Evolutionary conservation across 2,888 invertebrate genomes (phyloP), one percentile per base, ranked within the genome.

Genomic region (Drosophila formosana): DNA sequence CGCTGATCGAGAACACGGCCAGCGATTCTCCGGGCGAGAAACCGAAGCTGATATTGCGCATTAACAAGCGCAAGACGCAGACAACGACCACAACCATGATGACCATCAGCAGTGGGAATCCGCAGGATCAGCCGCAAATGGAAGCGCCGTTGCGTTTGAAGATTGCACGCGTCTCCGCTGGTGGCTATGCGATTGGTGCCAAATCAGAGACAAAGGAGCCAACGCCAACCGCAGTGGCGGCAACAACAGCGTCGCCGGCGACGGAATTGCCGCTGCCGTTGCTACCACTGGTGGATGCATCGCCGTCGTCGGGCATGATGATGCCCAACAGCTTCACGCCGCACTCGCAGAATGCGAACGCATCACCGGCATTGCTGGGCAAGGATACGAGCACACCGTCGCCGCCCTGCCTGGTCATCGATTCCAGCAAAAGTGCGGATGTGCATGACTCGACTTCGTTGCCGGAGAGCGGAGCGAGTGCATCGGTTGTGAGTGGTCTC

Each of bases 101-200:
- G n/a, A 57, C 60, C 34, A 60, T 18, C 30, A 56, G 9, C 58
- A 62, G 26, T 55, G 58, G 23, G 56, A 55, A 6, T 8, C 47
- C 26, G 13, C 62, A 46, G 46, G 57, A 65, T 26, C 74, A 65
- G 25, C 51, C 53, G 9, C 61, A 50, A 9, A 43, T 68, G 13
- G 78, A 72, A 53, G 95, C 96, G 37, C 97, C 97, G 11, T 96
- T 97, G 78, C 95, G 96, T 78, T 94, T 97, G 93, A 97, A 97
- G 94, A 92, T 97, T 78, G 95, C 97, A 53, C 95, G 97, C 75
- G 96, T 95, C 87, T 95, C 96, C 71, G 96, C 96, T 89, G 97
- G 97, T 75, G 96, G 95, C 32, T 92, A 92, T 75, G 89, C 91
- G 2, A 92, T 92, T 50, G 92, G 91, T 3, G 89, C 66, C 28